Base-by-base conservation (phyloP, 2,888 invertebrate species). In the Syritta pipiens region DNA sequence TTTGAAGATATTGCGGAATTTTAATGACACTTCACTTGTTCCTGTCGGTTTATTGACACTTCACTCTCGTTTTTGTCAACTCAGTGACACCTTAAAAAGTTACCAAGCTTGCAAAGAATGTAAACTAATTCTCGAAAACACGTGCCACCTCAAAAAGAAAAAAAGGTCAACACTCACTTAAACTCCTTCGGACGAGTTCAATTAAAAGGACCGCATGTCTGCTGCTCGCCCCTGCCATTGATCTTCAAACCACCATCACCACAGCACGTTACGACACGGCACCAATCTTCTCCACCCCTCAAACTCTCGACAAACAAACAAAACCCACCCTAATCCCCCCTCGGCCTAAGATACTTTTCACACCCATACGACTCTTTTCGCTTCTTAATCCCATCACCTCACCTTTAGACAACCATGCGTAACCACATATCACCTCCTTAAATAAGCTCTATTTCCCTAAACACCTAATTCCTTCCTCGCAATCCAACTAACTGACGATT, bases 391-490 rank as follows among this genome's bases (percentile, higher is more conserved):
- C 30, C 37, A 65, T 65, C 42, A 44, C 12, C 42, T 14, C 51
- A 75, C 30, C 48, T 14, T 49, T 46, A 60, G 40, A 53, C 71
- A 67, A 12, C 53, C 40, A 60, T 72, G 71, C 71, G 28, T 60
- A 77, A 22, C 77, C 53, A 42, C 46, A 63, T 20, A 51, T 22
- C 48, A 42, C 60, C 48, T 48, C 35, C 26, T 76, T 65, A 59
- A 51, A 57, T 63, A 37, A 51, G 51, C 57, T 65, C 40, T 53
- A 77, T 40, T 63, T 63, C 30, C 51, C 37, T 49, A 17, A 62
- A 28, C 63, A 51, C 55, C 17, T 55, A 17, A 26, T 53, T 59
- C 48, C 32, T 46, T 17, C 24, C 7, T 19, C 10, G 30, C 26
- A 57, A 32, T 28, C 44, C 24, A 42, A 24, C 46, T 48, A 62